Conservation (phyloP, 1,140 invertebrate genomes). For the Matsumurasca onukii region DNA sequence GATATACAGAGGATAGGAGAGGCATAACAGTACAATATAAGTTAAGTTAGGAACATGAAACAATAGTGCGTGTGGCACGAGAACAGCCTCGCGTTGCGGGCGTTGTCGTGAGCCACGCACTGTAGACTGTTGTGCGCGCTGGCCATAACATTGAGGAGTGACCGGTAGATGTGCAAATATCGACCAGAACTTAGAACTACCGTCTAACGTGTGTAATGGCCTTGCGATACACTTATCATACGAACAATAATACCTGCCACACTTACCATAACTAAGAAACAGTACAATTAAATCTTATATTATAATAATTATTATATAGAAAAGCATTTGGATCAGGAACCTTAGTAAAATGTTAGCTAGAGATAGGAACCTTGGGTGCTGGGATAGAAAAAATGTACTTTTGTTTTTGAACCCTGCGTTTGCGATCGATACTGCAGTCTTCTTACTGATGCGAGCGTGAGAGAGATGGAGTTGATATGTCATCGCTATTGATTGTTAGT, state of each 20-base stretch:
- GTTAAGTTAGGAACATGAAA: neutral
- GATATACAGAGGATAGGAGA: neutral
- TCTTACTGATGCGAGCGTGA: neutral
- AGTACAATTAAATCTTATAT: constrained; percentile 41
- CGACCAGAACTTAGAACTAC: no score
- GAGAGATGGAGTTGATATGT: constrained; percentile 16
- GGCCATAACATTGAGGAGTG: constrained; percentile 24
- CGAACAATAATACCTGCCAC: constrained; percentile 41
- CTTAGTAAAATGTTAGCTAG: constrained; percentile 50
- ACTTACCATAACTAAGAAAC: constrained; percentile 44
- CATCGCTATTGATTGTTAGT: neutral
- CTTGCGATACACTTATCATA: constrained; percentile 28
- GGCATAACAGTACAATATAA: neutral
- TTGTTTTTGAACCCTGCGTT: constrained; percentile 20
- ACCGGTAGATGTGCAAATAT: no score
- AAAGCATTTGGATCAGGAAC: constrained; percentile 49
- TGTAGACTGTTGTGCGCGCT: neutral
- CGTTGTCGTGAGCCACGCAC: no score
- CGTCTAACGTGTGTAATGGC: no score
- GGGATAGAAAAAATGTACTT: constrained; percentile 42
- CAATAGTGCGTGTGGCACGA: neutral
- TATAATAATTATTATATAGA: constrained; percentile 45
- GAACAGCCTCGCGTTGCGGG: no score
- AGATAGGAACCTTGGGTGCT: constrained; percentile 51
- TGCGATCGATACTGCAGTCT: neutral